These are phyloP conservation scores for Meandrusa payeni DNA, from an alignment of 2,888 invertebrate species.

Conservation along the genomic window DNA sequence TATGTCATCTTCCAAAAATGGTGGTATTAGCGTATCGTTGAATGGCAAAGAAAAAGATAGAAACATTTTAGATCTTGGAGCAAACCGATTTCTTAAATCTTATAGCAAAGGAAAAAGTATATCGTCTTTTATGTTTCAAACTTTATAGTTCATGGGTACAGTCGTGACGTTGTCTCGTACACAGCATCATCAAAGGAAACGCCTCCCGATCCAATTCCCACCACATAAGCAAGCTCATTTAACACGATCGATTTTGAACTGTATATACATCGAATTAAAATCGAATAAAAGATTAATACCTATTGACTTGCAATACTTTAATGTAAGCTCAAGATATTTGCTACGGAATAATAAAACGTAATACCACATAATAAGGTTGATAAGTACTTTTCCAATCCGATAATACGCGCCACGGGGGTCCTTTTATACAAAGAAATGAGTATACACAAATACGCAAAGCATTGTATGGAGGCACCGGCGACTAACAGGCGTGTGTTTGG, in stretches of 20 bases:
- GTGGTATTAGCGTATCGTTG: too few species aligned
- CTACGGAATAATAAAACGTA: slow-evolving; percentile 10
- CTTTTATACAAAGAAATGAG: slow-evolving; percentile 53
- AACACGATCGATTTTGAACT: slow-evolving; percentile 35
- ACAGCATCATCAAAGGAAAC: slow-evolving; percentile 55
- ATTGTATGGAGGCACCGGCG: slow-evolving; percentile 46
- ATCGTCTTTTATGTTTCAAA: slow-evolving; percentile 4
- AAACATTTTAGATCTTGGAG: background rate
- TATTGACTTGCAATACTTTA: slow-evolving; percentile 3
- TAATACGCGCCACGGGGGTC: slow-evolving; percentile 50
- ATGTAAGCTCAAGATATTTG: slow-evolving; percentile 3
- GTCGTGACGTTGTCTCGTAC: slow-evolving; percentile 51
- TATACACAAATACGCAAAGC: slow-evolving; percentile 62
- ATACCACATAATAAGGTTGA: slow-evolving; percentile 8
- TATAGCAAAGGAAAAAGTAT: too few species aligned
- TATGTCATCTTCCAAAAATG: too few species aligned
- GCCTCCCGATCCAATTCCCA: slow-evolving; percentile 60
- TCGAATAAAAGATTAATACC: slow-evolving; percentile 12
- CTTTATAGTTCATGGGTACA: slow-evolving; percentile 34
- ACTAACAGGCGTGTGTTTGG: slow-evolving; percentile 61
- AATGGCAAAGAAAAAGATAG: too few species aligned
- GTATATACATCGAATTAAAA: slow-evolving; percentile 30
- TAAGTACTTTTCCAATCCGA: background rate
- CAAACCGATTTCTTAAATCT: too few species aligned
- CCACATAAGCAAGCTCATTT: slow-evolving; percentile 30